phyloP scores from a whole-genome alignment of 2,113 vertebrate genomes.

The Nothocercus julius region DNA sequence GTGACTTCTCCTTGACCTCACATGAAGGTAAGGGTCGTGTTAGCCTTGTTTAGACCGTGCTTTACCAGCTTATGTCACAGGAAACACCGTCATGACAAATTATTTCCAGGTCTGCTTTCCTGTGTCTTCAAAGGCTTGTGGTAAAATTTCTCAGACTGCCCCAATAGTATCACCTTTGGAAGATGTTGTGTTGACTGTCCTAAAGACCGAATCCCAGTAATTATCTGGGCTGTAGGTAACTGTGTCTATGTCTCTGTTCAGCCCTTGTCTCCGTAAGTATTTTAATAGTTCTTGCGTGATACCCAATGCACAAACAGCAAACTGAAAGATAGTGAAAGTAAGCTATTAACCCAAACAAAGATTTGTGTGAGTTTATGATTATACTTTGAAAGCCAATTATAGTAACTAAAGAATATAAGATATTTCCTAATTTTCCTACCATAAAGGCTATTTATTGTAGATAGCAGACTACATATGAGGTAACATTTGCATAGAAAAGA shows the following conservation, averaged over 20 bases:
- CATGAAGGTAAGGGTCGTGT: not conserved
- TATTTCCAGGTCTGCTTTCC: not conserved
- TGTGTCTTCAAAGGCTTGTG: not conserved
- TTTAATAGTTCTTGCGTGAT: not conserved
- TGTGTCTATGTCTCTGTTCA: not conserved
- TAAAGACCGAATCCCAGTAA: not conserved
- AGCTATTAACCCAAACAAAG: not conserved
- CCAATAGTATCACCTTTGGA: not conserved
- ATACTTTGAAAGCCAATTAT: not conserved
- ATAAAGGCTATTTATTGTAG: not conserved
- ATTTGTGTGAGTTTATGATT: not conserved
- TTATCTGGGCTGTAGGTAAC: no score
- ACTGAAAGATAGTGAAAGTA: not conserved
- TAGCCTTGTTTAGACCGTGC: not conserved
- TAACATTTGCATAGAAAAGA: constrained; percentile 19
- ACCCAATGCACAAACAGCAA: not conserved
- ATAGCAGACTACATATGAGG: not conserved
- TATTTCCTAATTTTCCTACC: not conserved
- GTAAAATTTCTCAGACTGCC: not conserved
- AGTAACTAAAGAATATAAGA: not conserved
- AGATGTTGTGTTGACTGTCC: not conserved
- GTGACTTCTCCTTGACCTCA: not conserved
- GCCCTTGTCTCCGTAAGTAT: fast-evolving
- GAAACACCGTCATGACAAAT: not conserved
- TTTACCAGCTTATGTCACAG: fast-evolving